Percentiles rank a stretch among this genome's conserved stretches.
Conservation (phyloP, 2,888 invertebrate species). For the Limnephilus lunatus region DNA sequence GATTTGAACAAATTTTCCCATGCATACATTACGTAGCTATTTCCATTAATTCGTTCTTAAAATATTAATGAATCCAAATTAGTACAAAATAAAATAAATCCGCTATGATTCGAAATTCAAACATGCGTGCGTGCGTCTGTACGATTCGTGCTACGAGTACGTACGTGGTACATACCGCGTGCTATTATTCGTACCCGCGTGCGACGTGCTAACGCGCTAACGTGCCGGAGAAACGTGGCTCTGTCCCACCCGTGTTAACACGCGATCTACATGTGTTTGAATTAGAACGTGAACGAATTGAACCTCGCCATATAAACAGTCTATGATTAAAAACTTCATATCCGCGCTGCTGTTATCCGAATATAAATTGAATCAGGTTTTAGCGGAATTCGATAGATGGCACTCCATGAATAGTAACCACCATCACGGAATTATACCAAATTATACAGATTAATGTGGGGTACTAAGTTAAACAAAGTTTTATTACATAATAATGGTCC, state of each 20-base stretch:
- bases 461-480: too few relatives aligned
- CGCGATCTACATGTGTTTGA: slow-evolving; percentile 33
- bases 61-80: background rate
- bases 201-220: slow-evolving; percentile 5
- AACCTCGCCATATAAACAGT: background rate
- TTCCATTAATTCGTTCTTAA: background rate
- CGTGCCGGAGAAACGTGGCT: slow-evolving; percentile 15
- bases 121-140: background rate
- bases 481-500: too few relatives aligned
- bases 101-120: background rate
- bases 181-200: background rate
- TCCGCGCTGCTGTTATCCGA: slow-evolving; percentile 16
- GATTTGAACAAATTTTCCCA: background rate
- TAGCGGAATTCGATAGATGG: slow-evolving; percentile 7
- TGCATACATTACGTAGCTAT: background rate
- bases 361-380: slow-evolving; percentile 34
- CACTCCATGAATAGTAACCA: background rate
- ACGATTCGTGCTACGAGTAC: background rate
- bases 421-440: background rate
- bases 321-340: background rate
- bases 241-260: slow-evolving; percentile 11
- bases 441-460: too few relatives aligned
- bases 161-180: background rate
- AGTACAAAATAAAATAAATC: background rate
- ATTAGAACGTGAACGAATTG: slow-evolving; percentile 24